Base-by-base conservation (phyloP, 2,797 vertebrate genomes). In the Euthynnus affinis region DNA sequence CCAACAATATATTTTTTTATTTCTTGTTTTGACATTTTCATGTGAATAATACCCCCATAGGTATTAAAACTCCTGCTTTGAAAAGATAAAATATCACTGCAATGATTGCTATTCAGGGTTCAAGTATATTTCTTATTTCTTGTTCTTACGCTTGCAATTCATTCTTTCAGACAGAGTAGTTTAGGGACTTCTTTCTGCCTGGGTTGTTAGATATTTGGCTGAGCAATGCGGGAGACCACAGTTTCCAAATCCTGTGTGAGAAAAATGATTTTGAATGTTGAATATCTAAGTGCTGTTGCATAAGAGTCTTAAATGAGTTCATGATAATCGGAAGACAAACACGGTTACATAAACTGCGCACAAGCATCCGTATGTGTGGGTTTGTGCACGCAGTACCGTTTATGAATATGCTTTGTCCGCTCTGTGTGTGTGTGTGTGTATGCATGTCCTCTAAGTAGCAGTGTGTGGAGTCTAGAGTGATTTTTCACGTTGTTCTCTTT, bases 241-340 rank as follows among this genome's bases (percentile, higher is more conserved):
- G 58, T 81, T 85, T 68, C 72, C 46, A 73, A 85, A 80, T 76
- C 78, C 73, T 1, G 15, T 51, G 58, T 46, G 73, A 66, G 62
- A 71, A 84, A 84, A 65, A 82, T 65, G 17, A 80, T 71, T 84
- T 65, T 65, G 51, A 80, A 75, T 57, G 61, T 80, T 76, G 81
- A 89, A 76, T 76, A 78, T 89, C 57, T 82, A 80, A 88, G 85
- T 86, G 82, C 60, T 82, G 72, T 89, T 92, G 55, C 81, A 10
- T 78, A 89, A 90, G 62, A 44, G 77, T 86, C 76, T 83, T 82
- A 84, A 81, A 87, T 59, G 71, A 87, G 52, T 84, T 79, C 64
- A 73, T 74, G 74, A 71, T 87, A 78, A 88, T 78, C 49, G 17
- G 67, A 73, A 67, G 70, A 85, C 69, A 87, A 89, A 88, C 85